Evolutionary conservation across 1,140 invertebrate species (phyloP), one percentile per base, ranked within the genome.

Genomic region (Argopecten irradians): DNA sequence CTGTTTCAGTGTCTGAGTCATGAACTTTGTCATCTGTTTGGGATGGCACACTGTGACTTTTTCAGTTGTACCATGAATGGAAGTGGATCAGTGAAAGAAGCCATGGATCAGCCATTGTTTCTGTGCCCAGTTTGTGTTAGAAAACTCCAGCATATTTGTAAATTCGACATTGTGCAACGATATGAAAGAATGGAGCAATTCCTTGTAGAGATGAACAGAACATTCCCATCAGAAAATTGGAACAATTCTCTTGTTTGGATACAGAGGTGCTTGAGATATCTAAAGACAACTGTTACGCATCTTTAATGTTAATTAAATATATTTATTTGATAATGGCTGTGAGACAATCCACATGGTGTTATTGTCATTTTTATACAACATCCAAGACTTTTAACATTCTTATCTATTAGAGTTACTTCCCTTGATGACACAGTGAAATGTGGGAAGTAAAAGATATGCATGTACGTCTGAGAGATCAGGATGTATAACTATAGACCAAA

Each of bases 41-140:
- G 93, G 33, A 71, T 94, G 46, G 83, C 89, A 55, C 94, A 94
- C 85, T 94, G 94, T 89, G 88, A 89, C 28, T 93, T 92, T 84
- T 94, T 94, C 83, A 41, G 36, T 3, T 94, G 94, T 90, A 88
- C 91, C 35, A 94, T 94, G 94, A 94, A 94, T 90, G 93, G 93
- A 46, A 94, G 93, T 83, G 88, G 84, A 16, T 91, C 92, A 55
- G 85, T 94, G 34, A n/a, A 85, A 13, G 92, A 94, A 83, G 93
- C 93, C 13, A 83, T 94, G 88, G 43, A 82, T 34, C 92, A 94
- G 82, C 93, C 94, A 32, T 85, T 94, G 32, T 93, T 94, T 88
- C 90, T 93, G 14, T 94, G 93, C 90, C 94, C 94, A 14, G 91
- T 94, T 0, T 94, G 94, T 91, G 87, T 94, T 39, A 88, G 91